Evolutionary conservation across 2,113 vertebrate genomes (phyloP).

Genomic region (Paramormyrops kingsleyae): DNA sequence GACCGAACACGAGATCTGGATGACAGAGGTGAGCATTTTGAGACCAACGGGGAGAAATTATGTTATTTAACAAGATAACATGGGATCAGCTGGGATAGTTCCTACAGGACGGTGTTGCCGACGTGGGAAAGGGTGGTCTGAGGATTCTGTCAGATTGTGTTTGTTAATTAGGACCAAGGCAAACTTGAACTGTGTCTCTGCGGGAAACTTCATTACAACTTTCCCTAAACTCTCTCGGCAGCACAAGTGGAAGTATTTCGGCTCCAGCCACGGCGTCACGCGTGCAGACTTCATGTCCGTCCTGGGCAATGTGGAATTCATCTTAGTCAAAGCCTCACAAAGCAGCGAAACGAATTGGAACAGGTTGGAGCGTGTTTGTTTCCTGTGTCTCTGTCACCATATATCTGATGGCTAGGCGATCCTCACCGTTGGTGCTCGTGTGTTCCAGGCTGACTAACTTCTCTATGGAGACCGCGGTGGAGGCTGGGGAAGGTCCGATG

Average conservation of each 20-base stretch:
- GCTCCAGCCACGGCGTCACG: slow-evolving; percentile 72
- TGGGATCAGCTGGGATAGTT: background rate
- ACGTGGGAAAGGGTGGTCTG: background rate
- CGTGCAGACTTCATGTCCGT: slow-evolving; percentile 81
- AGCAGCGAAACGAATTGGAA: slow-evolving; percentile 79
- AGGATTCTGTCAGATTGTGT: background rate
- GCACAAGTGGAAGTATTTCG: slow-evolving; percentile 87
- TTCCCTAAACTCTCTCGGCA: slow-evolving; percentile 38
- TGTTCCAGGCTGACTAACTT: slow-evolving; percentile 77
- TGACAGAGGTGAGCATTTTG: slow-evolving; percentile 73
- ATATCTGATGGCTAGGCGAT: background rate
- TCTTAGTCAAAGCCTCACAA: slow-evolving; percentile 84
- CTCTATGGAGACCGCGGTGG: slow-evolving; percentile 74
- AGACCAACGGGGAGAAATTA: background rate
- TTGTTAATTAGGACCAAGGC: background rate
- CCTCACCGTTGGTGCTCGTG: background rate
- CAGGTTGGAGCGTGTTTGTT: slow-evolving; percentile 62
- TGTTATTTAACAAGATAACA: background rate
- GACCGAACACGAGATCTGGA: slow-evolving; percentile 57
- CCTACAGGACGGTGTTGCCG: background rate
- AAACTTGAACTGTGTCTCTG: background rate
- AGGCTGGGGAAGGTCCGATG: slow-evolving; percentile 46
- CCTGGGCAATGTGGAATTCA: slow-evolving; percentile 76
- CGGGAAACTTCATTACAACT: background rate
- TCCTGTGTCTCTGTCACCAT: background rate